Base-by-base conservation (phyloP, 2,113 vertebrate species). In the Psophia crepitans region DNA sequence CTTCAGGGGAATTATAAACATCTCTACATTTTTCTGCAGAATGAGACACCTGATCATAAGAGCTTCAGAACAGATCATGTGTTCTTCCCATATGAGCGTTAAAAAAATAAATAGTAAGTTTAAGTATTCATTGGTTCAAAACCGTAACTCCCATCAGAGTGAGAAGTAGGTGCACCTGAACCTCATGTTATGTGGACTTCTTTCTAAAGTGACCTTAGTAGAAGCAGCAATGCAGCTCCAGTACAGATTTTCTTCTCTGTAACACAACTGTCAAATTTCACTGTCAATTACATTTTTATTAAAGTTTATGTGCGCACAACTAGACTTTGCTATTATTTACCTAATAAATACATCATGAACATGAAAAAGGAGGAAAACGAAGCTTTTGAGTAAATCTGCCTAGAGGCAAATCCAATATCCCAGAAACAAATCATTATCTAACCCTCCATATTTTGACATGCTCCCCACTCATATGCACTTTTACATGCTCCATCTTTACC, bases 301-400 rank as follows among this genome's bases (percentile, higher is more conserved):
- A 94, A 85, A 86, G 73, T 58, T 90, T 69, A 63, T 33, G 30
- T 56, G 95, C 66, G 35, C 80, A 90, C 80, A 92, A 96, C 92
- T 83, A 96, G 87, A 89, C 77, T 78, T 75, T 81, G 66, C 74
- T 95, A 95, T 96, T 97, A 96, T 97, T 96, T 97, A 97, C 89
- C 66, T 95, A 97, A 95, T 94, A 96, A 94, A 97, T 89, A 96
- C 83, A 96, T 87, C 85, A 92, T 49, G 64, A 96, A 85, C 89
- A 92, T 82, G 84, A 96, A 97, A 96, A 85, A 84, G 60, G 18
- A 82, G 24, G 48, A 66, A 97, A 97, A 93, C 2, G 26, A 94
- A 93, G 76, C 93, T 96, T 97, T 91, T 96, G 79, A 96, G 95
- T 61, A 81, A 46, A 32, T 87, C 80, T 85, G 94, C 93, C 94